Evolutionary conservation across 1,140 invertebrate species (phyloP).

Genomic region (Polypedilum pembai): DNA sequence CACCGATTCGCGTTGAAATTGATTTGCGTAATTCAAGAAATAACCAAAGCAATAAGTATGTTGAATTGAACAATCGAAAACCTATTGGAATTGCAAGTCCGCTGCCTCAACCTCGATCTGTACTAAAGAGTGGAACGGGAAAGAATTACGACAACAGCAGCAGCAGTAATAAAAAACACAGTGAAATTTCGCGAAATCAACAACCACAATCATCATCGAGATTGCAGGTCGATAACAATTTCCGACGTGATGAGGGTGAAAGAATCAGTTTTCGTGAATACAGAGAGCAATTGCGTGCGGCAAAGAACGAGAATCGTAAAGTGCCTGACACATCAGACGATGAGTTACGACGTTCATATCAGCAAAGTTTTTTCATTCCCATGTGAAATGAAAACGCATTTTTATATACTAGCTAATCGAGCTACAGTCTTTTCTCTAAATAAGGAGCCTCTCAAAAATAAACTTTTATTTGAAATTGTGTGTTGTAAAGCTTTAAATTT

Average conservation of each 20-base stretch:
- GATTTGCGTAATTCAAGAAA: not conserved
- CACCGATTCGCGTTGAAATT: conserved; percentile 15
- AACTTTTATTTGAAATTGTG: too few species aligned
- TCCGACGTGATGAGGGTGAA: not conserved
- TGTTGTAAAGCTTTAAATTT: too few species aligned
- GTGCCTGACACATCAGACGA: conserved; percentile 9
- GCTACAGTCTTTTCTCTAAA: too few species aligned
- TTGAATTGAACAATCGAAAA: not conserved
- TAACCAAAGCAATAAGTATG: not conserved
- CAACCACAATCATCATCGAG: not conserved
- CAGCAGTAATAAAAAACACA: not conserved
- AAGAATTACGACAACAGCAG: not conserved
- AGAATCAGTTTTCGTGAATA: conserved; percentile 18
- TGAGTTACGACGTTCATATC: conserved; percentile 1
- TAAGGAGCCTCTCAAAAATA: too few species aligned
- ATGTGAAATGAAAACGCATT: conserved; percentile 1
- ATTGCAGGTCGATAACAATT: not conserved
- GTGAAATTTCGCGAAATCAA: not conserved
- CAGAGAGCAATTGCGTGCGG: not conserved
- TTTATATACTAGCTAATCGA: too few species aligned
- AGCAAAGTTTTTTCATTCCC: conserved; percentile 1
- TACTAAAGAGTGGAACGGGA: not conserved
- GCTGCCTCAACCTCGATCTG: not conserved
- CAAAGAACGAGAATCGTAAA: not conserved
- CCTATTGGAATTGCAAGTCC: conserved; percentile 22